Conservation (phyloP, 2,113 vertebrate genomes). For the Spilogale gracilis region DNA sequence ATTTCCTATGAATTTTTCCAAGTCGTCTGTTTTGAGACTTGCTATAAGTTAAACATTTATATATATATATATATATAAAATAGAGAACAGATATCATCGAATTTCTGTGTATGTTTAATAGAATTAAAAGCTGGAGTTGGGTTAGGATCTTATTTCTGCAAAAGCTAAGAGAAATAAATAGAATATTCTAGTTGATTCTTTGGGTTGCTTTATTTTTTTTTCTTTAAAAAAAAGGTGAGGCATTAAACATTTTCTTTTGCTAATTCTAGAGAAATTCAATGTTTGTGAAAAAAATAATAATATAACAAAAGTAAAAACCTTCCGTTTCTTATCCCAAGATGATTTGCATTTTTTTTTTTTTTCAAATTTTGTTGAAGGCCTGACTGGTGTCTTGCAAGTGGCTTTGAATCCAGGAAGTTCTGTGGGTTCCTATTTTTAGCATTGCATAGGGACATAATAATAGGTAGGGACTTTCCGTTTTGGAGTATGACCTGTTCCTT, state of each 20-base stretch:
- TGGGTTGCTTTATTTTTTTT: conserved; percentile 73
- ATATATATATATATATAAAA: conserved; percentile 87
- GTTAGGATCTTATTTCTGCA: conserved; percentile 79
- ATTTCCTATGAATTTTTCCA: conserved; percentile 86
- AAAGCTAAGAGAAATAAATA: conserved; percentile 79
- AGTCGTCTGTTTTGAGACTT: conserved; percentile 91
- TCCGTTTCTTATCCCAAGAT: conserved; percentile 50
- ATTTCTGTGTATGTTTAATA: conserved; percentile 96
- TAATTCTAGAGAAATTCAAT: conserved; percentile 78
- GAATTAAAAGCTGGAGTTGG: conserved; percentile 80
- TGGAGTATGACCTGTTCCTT: not conserved
- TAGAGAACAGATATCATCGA: conserved; percentile 99
- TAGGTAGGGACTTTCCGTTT: not conserved
- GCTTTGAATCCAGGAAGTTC: conserved; percentile 88
- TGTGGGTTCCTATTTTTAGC: conserved; percentile 38
- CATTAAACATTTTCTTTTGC: conserved; percentile 74
- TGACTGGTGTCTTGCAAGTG: conserved; percentile 79
- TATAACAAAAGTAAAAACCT: conserved; percentile 72
- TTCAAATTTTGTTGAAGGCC: conserved; percentile 76
- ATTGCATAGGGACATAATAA: not conserved
- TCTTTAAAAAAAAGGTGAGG: conserved; percentile 58
- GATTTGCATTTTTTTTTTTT: not conserved
- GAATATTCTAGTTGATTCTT: conserved; percentile 69
- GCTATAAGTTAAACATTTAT: conserved; percentile 94
- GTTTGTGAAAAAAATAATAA: conserved; percentile 71